Evolutionary conservation across 1,140 invertebrate species (phyloP).

Genomic region (Lerema accius): DNA sequence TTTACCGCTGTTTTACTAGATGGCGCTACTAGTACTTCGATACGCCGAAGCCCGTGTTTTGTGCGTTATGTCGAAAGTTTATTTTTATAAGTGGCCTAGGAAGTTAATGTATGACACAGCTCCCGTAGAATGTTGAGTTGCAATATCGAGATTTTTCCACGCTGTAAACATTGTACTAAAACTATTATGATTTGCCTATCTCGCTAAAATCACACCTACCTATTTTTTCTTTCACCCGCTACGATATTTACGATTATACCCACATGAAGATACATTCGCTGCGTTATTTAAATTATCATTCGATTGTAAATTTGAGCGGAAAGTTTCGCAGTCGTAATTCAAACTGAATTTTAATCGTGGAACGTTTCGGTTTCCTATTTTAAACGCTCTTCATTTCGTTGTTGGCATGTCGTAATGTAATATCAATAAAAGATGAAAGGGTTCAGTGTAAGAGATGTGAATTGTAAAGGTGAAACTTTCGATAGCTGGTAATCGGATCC

Average conservation of each 20-base stretch:
- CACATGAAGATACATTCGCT: constrained; percentile 13
- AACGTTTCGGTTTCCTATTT: constrained; percentile 8
- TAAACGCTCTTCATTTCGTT: neutral
- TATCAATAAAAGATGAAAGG: neutral
- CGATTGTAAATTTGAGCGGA: constrained; percentile 22
- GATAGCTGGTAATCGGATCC: neutral
- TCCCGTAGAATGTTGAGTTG: constrained; percentile 51
- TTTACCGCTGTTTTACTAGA: constrained; percentile 45
- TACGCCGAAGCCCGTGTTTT: constrained; percentile 39
- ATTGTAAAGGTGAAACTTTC: neutral
- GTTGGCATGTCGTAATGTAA: neutral
- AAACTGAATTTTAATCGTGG: constrained; percentile 13
- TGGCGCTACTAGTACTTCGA: constrained; percentile 49
- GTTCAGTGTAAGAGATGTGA: neutral
- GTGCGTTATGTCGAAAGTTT: constrained; percentile 57
- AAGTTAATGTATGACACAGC: constrained; percentile 59
- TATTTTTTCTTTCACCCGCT: constrained; percentile 28
- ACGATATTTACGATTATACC: constrained; percentile 18
- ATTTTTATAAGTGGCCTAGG: constrained; percentile 78
- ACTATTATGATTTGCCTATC: constrained; percentile 30
- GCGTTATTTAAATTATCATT: constrained; percentile 17
- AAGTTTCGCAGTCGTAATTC: constrained; percentile 28
- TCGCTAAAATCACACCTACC: constrained; percentile 11
- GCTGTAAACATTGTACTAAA: constrained; percentile 38
- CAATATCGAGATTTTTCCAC: constrained; percentile 53